Percentiles rank a stretch among this genome's conserved stretches.
These are phyloP conservation scores for Hydractinia symbiolongicarpus DNA, from an alignment of 30 jellyfish, hydroid and myxozoan genomes.

Conservation along the genomic window DNA sequence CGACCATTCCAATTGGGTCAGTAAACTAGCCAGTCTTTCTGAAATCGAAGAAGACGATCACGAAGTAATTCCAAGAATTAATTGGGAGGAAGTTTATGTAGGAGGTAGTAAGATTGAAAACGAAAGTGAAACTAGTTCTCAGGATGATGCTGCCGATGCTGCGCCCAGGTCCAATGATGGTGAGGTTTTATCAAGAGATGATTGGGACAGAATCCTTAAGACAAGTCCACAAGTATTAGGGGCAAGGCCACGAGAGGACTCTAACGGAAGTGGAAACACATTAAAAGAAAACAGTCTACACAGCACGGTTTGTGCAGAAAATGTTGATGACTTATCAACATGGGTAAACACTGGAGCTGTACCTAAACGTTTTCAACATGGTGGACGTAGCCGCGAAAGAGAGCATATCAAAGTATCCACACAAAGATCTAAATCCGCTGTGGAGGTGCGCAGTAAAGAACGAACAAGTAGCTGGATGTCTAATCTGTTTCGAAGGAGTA, in stretches of 20 bases:
- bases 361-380: neutral
- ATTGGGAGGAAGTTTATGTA: constrained; percentile 24
- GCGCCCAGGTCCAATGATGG: neutral
- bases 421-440: neutral
- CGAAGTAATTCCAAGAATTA: constrained; percentile 46
- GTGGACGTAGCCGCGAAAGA: neutral
- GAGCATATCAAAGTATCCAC: neutral
- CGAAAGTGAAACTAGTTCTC: constrained; percentile 9
- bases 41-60: constrained; percentile 73
- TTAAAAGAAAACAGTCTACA: neutral
- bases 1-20: constrained; percentile 61
- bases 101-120: constrained; percentile 18
- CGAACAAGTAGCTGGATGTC: constrained; percentile 22
- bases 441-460: neutral
- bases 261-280: neutral
- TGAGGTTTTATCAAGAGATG: constrained; percentile 31
- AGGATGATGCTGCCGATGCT: neutral
- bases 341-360: constrained; percentile 17
- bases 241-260: neutral
- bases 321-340: neutral
- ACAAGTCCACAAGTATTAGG: neutral
- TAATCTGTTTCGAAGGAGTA: constrained; percentile 27
- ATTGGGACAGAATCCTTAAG: constrained; percentile 42
- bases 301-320: constrained; percentile 2
- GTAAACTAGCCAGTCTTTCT: constrained; percentile 57